A percentile compares a stretch with the other conserved stretches of the same genome.
phyloP scores from a whole-genome alignment of 2,797 vertebrate genomes.

The Notoglanidium macrostoma region DNA sequence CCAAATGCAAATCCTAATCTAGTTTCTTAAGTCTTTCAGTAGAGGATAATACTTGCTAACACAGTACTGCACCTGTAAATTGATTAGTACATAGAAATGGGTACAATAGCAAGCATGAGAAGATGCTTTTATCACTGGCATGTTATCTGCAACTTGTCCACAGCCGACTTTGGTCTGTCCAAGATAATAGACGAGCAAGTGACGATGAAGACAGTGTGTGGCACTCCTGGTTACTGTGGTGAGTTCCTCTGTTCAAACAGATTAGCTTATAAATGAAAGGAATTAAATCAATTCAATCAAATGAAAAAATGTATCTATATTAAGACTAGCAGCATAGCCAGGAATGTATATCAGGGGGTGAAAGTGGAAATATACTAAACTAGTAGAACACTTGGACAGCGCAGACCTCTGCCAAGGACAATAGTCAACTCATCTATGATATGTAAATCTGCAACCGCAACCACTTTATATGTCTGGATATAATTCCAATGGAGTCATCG shows the following conservation, averaged over 20 bases:
- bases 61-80: not conserved
- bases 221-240: slow-evolving; percentile 89
- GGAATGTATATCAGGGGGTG: not conserved
- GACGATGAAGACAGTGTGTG: slow-evolving; percentile 89
- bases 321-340: not conserved
- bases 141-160: not conserved
- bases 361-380: not conserved
- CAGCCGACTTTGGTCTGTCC: slow-evolving; percentile 89
- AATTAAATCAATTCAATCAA: too few species aligned
- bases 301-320: not conserved
- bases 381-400: too few species aligned
- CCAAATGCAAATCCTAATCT: not conserved
- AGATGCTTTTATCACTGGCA: not conserved
- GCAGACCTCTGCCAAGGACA: too few species aligned
- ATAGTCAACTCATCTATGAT: too few species aligned
- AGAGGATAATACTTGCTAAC: not conserved
- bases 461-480: too few species aligned
- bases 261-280: not conserved
- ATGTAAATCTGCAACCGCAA: too few species aligned
- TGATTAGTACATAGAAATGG: not conserved
- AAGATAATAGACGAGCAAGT: slow-evolving; percentile 88
- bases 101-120: not conserved
- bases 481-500: too few species aligned
- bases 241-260: slow-evolving; percentile 57
- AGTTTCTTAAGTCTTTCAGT: not conserved